These are phyloP conservation scores for Blennius ocellaris DNA, from an alignment of 2,113 vertebrate species.

Conservation along the genomic window DNA sequence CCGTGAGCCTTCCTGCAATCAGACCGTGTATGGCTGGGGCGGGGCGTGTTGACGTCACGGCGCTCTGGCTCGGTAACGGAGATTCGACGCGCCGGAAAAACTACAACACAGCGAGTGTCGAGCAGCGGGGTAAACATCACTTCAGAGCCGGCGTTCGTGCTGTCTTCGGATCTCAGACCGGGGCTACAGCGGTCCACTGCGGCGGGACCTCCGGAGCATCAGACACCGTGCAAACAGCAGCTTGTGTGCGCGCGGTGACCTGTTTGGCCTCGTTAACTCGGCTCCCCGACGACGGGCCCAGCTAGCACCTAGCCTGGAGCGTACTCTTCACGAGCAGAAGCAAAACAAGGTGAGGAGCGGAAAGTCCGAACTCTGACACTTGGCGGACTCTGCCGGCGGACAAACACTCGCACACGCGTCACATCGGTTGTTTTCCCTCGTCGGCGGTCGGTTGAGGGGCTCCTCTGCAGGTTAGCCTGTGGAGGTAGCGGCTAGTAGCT, in stretches of 20 bases:
- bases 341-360: constrained; percentile 71
- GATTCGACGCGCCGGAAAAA: constrained; percentile 73
- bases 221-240: neutral
- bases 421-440: neutral
- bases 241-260: constrained; percentile 19
- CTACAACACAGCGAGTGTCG: constrained; percentile 37
- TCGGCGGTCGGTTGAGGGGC: too few relatives aligned
- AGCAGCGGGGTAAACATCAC: constrained; percentile 29
- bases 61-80: constrained; percentile 36
- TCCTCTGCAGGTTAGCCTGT: too few relatives aligned
- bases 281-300: constrained; percentile 61
- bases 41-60: constrained; percentile 57
- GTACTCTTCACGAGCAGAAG: constrained; percentile 51
- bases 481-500: constrained; percentile 23
- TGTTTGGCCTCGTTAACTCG: constrained; percentile 44
- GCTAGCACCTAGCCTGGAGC: constrained; percentile 55
- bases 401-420: accelerated
- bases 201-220: neutral
- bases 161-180: accelerated
- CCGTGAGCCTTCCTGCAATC: too few relatives aligned
- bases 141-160: neutral
- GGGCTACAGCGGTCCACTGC: neutral
- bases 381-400: neutral
- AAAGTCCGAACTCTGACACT: neutral
- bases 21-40: too few relatives aligned